These are phyloP conservation scores for Odocoileus hemionus DNA, from an alignment of 2,113 vertebrate genomes.

Conservation along the genomic window DNA sequence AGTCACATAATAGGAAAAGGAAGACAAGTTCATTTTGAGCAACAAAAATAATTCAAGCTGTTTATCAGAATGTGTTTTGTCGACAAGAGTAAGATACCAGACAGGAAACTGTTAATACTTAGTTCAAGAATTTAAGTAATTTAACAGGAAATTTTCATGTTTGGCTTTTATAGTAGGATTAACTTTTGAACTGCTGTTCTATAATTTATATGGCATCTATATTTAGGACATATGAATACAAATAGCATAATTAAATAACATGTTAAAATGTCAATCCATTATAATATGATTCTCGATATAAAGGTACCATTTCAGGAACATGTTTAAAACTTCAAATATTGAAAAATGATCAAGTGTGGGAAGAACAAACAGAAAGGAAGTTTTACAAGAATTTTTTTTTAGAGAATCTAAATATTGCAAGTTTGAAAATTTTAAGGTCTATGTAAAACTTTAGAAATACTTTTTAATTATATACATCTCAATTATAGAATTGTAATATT, in stretches of 20 bases:
- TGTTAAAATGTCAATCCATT: conserved; percentile 5
- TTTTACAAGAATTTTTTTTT: background rate
- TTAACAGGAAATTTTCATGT: conserved; percentile 84
- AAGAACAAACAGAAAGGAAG: background rate
- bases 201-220: conserved; percentile 71
- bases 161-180: conserved; percentile 84
- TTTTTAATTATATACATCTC: background rate
- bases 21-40: conserved; percentile 72
- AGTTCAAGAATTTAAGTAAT: conserved; percentile 79
- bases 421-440: background rate
- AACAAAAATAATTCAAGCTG: conserved; percentile 80
- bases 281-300: background rate
- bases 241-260: background rate
- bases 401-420: background rate
- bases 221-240: conserved; percentile 27
- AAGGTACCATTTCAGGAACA: background rate
- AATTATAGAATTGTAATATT: background rate
- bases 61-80: conserved; percentile 83
- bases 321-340: conserved; percentile 31
- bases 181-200: conserved; percentile 74
- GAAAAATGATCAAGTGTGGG: background rate
- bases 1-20: conserved; percentile 76
- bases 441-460: background rate
- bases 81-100: conserved; percentile 77
- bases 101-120: conserved; percentile 82